These are phyloP conservation scores for Netelia fuscicornis DNA, from an alignment of 2,888 invertebrate genomes.

Conservation along the genomic window DNA sequence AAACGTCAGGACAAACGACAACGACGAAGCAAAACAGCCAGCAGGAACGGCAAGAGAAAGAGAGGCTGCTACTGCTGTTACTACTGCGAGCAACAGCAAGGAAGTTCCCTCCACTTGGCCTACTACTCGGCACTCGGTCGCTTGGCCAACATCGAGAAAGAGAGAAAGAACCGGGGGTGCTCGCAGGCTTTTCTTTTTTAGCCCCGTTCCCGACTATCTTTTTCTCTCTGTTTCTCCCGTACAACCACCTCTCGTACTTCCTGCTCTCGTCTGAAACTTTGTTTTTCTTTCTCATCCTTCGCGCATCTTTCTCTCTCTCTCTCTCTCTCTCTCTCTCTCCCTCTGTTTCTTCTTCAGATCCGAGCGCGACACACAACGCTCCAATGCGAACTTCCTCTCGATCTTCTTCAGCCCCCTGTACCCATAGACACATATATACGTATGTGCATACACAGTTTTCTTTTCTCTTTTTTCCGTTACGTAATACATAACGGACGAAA, in stretches of 20 bases:
- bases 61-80: slow-evolving; percentile 43
- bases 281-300: slow-evolving; percentile 74
- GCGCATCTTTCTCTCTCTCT: slow-evolving; percentile 39
- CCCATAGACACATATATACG: slow-evolving; percentile 23
- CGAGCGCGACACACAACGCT: background rate
- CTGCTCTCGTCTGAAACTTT: slow-evolving; percentile 75
- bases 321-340: slow-evolving; percentile 8
- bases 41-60: slow-evolving; percentile 40
- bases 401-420: slow-evolving; percentile 27
- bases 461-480: slow-evolving; percentile 57
- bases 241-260: slow-evolving; percentile 73
- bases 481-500: slow-evolving; percentile 62
- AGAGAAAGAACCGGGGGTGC: slow-evolving; percentile 70
- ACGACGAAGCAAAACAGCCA: slow-evolving; percentile 49
- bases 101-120: slow-evolving; percentile 83
- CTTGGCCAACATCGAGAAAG: slow-evolving; percentile 73
- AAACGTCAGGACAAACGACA: slow-evolving; percentile 54
- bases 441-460: slow-evolving; percentile 63
- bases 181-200: slow-evolving; percentile 79
- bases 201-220: slow-evolving; percentile 67
- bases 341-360: background rate
- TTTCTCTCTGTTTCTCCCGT: slow-evolving; percentile 13
- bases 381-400: slow-evolving; percentile 41
- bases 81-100: slow-evolving; percentile 74
- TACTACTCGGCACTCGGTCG: slow-evolving; percentile 82